Evolutionary conservation across 2,113 vertebrate genomes (phyloP).

Genomic region (Typhlomys cinereus): DNA sequence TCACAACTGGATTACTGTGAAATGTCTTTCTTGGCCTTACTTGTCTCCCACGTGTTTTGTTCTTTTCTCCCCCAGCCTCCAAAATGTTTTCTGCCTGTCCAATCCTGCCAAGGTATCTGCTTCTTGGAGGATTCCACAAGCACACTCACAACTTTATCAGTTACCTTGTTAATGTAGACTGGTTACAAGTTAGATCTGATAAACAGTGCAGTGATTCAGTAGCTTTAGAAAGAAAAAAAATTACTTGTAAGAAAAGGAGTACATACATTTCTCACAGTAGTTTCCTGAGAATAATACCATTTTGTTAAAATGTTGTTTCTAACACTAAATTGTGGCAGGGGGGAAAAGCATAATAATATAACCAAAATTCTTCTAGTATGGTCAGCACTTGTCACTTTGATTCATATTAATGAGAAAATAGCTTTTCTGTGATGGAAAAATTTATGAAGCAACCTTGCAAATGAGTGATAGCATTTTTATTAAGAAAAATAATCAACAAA

Average conservation of each 20-base stretch:
- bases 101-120: not conserved
- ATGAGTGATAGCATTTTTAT: not conserved
- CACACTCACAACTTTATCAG: not conserved
- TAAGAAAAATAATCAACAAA: conserved; percentile 6
- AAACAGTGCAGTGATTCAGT: not conserved
- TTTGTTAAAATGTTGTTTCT: not conserved
- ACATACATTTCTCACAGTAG: not conserved
- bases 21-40: not conserved
- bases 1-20: not conserved
- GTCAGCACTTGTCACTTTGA: not conserved
- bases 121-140: conserved; percentile 27
- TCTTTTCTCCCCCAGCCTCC: not conserved
- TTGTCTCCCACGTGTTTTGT: not conserved
- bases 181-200: not conserved
- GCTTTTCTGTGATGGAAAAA: not conserved
- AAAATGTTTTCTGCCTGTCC: not conserved
- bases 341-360: conserved; percentile 6
- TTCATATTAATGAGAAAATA: conserved; percentile 57
- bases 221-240: not conserved
- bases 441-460: conserved; percentile 41
- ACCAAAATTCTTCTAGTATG: not conserved
- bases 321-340: not conserved
- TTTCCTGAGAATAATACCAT: not conserved
- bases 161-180: not conserved
- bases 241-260: not conserved